A percentile compares a stretch with the other conserved stretches of the same genome.
phyloP scores from a whole-genome alignment of 92 coral and sea anemone species.

The Pocillopora grandis region DNA sequence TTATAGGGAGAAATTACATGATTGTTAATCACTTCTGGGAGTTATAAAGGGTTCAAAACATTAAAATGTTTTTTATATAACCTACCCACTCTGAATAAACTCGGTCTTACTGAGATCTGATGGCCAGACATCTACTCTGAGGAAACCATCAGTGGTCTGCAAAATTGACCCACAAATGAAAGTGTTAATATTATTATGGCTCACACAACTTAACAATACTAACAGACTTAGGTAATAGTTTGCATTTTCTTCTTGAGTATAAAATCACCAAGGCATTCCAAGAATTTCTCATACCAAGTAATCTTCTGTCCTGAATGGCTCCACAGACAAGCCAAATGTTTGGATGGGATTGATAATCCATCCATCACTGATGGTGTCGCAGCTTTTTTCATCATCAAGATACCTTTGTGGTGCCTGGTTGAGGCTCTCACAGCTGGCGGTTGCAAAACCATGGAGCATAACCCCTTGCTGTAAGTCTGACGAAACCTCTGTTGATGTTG shows the following conservation, averaged over 20 bases:
- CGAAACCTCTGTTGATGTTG: not conserved
- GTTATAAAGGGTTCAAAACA: not conserved
- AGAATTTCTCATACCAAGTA: conserved; percentile 2
- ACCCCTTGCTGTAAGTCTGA: not conserved
- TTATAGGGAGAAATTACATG: too few species aligned
- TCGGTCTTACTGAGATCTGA: conserved; percentile 68
- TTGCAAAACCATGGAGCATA: conserved; percentile 5
- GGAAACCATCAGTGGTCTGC: conserved; percentile 32
- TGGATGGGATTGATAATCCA: conserved; percentile 61
- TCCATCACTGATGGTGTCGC: conserved; percentile 19
- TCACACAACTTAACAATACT: too few species aligned
- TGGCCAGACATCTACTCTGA: conserved; percentile 74
- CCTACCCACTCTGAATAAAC: conserved; percentile 73
- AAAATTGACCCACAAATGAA: not conserved
- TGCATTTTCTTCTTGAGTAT: not conserved
- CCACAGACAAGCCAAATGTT: conserved; percentile 62
- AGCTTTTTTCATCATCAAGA: not conserved
- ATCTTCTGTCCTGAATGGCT: conserved; percentile 12
- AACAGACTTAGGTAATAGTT: not conserved
- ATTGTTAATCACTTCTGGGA: not conserved
- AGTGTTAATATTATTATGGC: too few species aligned
- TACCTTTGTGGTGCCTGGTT: conserved; percentile 7
- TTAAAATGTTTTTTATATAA: too few species aligned
- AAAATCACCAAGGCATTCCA: not conserved
- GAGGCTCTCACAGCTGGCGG: conserved; percentile 16